phyloP scores from a whole-genome alignment of 2,113 vertebrate species.

The Struthio camelus region DNA sequence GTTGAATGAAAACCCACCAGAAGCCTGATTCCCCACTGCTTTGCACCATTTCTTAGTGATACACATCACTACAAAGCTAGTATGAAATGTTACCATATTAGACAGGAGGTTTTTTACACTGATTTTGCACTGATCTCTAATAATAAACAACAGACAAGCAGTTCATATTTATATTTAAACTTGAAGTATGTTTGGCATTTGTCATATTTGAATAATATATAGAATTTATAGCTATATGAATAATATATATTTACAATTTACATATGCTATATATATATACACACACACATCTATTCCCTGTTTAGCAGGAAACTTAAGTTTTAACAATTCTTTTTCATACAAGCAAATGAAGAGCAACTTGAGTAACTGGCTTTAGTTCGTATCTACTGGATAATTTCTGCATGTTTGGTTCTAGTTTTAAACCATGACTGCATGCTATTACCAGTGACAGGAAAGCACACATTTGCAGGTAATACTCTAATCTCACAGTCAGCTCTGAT shows the following conservation, averaged over 20 bases:
- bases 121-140: background rate
- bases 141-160: background rate
- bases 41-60: background rate
- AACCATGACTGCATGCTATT: conserved; percentile 82
- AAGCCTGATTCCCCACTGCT: background rate
- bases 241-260: background rate
- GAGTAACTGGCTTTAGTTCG: conserved; percentile 61
- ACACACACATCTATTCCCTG: background rate
- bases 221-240: background rate
- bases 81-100: background rate
- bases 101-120: background rate
- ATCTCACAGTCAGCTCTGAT: conserved; percentile 82
- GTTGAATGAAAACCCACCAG: background rate
- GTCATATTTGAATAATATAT: background rate
- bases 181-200: background rate
- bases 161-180: background rate
- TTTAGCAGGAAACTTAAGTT: conserved; percentile 48
- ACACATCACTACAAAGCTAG: background rate
- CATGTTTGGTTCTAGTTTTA: conserved; percentile 83
- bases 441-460: conserved; percentile 88
- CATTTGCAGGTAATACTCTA: conserved; percentile 85
- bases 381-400: conserved; percentile 63
- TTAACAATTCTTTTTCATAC: conserved; percentile 67
- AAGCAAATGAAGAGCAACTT: conserved; percentile 80
- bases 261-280: background rate